These are phyloP conservation scores for Anastatus disparis DNA, from an alignment of 1,140 invertebrate species.

Conservation along the genomic window DNA sequence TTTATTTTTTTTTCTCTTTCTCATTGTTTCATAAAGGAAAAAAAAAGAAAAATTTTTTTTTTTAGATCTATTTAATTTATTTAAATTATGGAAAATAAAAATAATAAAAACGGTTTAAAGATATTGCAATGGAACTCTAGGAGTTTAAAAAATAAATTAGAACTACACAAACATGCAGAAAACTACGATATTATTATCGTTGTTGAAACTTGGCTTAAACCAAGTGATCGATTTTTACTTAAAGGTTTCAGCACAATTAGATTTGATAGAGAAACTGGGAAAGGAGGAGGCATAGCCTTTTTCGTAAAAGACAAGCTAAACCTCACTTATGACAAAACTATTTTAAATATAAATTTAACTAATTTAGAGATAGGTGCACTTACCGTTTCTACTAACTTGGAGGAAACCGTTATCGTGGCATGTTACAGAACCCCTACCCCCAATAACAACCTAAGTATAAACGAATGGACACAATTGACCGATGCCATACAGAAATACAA, in stretches of 20 bases:
- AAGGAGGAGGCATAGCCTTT: conserved; percentile 42
- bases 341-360: neutral
- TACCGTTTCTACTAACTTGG: neutral
- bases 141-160: conserved; percentile 42
- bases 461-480: neutral
- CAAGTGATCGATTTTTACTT: conserved; percentile 33
- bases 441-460: conserved; percentile 13
- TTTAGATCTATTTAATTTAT: too few species aligned
- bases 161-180: conserved; percentile 27
- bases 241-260: conserved; percentile 37
- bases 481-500: neutral
- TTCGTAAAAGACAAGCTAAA: conserved; percentile 25
- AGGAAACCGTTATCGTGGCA: neutral
- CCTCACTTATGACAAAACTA: conserved; percentile 29
- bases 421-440: conserved; percentile 32
- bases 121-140: conserved; percentile 1
- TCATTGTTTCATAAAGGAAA: too few species aligned
- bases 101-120: neutral
- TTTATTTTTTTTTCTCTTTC: too few species aligned
- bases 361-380: conserved; percentile 27
- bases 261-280: conserved; percentile 33
- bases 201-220: conserved; percentile 38
- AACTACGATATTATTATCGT: conserved; percentile 44
- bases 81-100: too few species aligned
- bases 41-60: too few species aligned